Evolutionary conservation across 37 sponge, comb jelly and placozoan species (phyloP).

Genomic region (Theonella swinhoei): DNA sequence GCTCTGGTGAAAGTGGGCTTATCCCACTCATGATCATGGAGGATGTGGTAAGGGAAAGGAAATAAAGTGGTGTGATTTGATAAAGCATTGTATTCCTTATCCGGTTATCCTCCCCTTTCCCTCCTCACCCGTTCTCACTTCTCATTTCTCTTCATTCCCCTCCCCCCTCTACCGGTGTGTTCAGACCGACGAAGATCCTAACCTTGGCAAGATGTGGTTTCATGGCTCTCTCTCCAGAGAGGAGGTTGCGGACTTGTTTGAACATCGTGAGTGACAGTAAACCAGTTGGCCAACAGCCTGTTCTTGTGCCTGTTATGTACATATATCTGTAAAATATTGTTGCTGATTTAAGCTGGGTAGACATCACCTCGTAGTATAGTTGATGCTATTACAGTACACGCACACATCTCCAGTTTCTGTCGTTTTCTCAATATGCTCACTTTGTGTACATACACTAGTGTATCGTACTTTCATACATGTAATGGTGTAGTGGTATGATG

Average conservation of each 20-base stretch:
- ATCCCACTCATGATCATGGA: conserved; percentile 86
- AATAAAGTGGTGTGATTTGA: background rate
- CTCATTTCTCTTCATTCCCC: too few species aligned
- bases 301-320: too few species aligned
- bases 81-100: background rate
- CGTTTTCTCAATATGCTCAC: too few species aligned
- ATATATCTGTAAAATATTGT: too few species aligned
- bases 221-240: conserved; percentile 60
- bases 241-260: conserved; percentile 56
- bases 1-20: conserved; percentile 70
- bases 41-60: conserved; percentile 76
- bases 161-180: background rate
- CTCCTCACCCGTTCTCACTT: background rate
- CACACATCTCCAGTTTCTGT: too few species aligned
- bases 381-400: too few species aligned
- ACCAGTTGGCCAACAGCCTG: too few species aligned
- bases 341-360: too few species aligned
- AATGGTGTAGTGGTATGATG: too few species aligned
- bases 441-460: too few species aligned
- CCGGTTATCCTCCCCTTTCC: background rate
- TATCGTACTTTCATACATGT: too few species aligned
- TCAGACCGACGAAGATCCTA: conserved; percentile 49
- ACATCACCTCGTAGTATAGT: too few species aligned
- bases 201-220: conserved; percentile 82
- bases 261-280: conserved; percentile 67